phyloP scores from a whole-genome alignment of 2,113 vertebrate genomes.

The Colistium nudipinnis region DNA sequence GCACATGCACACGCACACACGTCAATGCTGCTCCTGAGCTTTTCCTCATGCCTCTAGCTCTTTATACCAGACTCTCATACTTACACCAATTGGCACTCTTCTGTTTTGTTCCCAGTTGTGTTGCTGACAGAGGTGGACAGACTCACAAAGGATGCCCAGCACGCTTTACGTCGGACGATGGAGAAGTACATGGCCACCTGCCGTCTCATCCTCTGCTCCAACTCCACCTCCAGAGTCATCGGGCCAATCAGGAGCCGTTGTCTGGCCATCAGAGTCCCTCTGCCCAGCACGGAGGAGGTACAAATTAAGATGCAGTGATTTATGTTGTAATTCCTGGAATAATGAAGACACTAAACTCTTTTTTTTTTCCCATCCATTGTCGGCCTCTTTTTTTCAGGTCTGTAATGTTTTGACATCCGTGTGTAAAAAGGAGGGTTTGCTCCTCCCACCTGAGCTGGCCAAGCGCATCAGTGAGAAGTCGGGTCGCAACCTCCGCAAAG shows the following conservation, averaged over 20 bases:
- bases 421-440: conserved; percentile 95
- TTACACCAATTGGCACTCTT: background rate
- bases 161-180: conserved; percentile 96
- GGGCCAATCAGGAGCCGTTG: conserved; percentile 94
- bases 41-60: background rate
- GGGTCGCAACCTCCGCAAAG: conserved; percentile 94
- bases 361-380: background rate
- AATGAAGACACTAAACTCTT: background rate
- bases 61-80: background rate
- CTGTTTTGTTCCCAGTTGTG: conserved; percentile 84
- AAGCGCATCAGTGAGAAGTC: conserved; percentile 90
- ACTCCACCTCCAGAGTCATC: conserved; percentile 97
- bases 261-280: conserved; percentile 90
- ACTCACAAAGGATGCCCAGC: conserved; percentile 96
- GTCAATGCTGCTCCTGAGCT: background rate
- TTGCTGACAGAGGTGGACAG: conserved; percentile 95
- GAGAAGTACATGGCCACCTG: conserved; percentile 98
- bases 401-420: conserved; percentile 88
- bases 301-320: background rate
- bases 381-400: conserved; percentile 75
- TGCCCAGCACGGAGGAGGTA: conserved; percentile 93
- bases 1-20: background rate
- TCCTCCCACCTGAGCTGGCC: conserved; percentile 90
- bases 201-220: conserved; percentile 93
- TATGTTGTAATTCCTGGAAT: no score